A percentile compares a stretch with the other conserved stretches of the same genome.
Conservation (phyloP, 2,113 vertebrate species). For the Sinocyclocheilus grahami region DNA sequence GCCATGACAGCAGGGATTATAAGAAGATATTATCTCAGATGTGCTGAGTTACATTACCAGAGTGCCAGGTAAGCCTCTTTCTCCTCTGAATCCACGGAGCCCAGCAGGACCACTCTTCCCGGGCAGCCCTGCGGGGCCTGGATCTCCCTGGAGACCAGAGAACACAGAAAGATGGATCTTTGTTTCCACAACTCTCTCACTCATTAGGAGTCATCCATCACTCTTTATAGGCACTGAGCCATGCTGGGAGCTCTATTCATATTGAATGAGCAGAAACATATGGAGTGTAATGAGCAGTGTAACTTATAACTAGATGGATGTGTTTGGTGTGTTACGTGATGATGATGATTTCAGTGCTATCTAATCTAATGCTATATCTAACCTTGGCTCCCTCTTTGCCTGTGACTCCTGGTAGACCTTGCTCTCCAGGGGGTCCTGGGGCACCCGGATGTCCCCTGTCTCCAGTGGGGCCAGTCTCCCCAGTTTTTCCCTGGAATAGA, state of each 20-base stretch:
- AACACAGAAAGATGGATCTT: constrained; percentile 48
- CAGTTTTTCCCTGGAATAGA: constrained; percentile 81
- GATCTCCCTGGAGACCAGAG: constrained; percentile 81
- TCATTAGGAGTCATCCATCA: constrained; percentile 62
- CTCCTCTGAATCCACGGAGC: constrained; percentile 82
- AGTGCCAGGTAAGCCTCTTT: constrained; percentile 79
- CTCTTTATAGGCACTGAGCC: constrained; percentile 52
- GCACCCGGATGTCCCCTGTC: constrained; percentile 90
- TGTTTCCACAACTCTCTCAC: constrained; percentile 54
- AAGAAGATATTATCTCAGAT: constrained; percentile 14
- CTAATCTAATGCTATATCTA: constrained; percentile 44
- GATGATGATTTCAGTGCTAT: constrained; percentile 48
- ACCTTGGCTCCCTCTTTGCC: constrained; percentile 92
- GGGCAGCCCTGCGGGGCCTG: constrained; percentile 77
- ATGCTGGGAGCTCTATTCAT: constrained; percentile 59
- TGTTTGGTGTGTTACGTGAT: neutral
- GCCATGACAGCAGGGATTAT: neutral
- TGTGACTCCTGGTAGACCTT: constrained; percentile 85
- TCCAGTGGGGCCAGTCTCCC: constrained; percentile 85
- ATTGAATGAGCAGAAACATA: constrained; percentile 65
- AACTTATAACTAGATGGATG: constrained; percentile 20
- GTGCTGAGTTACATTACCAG: constrained; percentile 70
- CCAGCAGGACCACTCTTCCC: constrained; percentile 87
- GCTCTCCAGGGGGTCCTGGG: constrained; percentile 89
- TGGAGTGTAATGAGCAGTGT: constrained; percentile 50